Evolutionary conservation across 2,113 vertebrate species (phyloP), one percentile per base, ranked within the genome.

Genomic region (Malurus elegans): DNA sequence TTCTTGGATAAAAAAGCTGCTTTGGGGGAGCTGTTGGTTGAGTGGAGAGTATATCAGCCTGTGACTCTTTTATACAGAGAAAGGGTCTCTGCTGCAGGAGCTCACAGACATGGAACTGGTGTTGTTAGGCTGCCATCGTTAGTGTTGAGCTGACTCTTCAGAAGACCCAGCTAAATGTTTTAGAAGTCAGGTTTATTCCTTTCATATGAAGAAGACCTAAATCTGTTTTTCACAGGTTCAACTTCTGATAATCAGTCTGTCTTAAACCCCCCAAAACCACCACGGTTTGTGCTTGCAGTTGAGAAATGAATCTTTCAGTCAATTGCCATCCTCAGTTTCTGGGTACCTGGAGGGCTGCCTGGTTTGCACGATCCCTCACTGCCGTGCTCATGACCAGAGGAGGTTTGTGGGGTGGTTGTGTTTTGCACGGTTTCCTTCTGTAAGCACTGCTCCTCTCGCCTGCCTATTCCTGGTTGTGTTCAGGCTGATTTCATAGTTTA

Each of bases 361-460:
- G 31, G 10, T 73, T 72, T 69, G 53, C 62, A 75, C 42, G 34
- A 20, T 71, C 51, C 2, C 1, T 28, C 60, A 26, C 26, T 23
- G 44, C 6, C 54, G 82, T 6, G 1, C 60, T 66, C 0, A 0
- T 2, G 5, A 11, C 34, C 70, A 58, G 78, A 40, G 45, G 11
- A 61, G 21, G 14, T 73, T 57, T 40, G 8, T 19, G 16, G 38
- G 10, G 6, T 69, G 58, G 31, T 29, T 82, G 64, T 79, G 58
- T 93, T 75, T 61, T 79, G 38, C 86, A 28, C 36, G 18, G 45
- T 82, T 93, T 47, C 31, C 40, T 79, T 56, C 85, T 71, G 20
- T 40, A 34, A 85, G 53, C 1, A 0, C 44, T 78, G 0, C 23
- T 71, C 29, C 34, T 57, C 20, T 86, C 1, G 1, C 84, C 38